Evolutionary conservation across 2,888 invertebrate species (phyloP).

Genomic region (Gymnoscelis rufifasciata): DNA sequence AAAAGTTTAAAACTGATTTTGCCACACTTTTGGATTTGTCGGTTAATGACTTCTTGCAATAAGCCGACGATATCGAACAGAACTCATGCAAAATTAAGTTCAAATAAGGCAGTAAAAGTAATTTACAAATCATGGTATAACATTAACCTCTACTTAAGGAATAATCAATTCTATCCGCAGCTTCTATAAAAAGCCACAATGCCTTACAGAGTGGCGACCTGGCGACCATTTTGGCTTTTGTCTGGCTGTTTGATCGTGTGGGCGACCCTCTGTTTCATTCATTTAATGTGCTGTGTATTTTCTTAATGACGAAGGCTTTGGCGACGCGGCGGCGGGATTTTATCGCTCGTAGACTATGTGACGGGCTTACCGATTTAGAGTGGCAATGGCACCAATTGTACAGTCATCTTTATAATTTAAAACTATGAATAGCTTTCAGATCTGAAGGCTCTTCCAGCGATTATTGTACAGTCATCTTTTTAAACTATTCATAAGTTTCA

Average conservation of each 20-base stretch:
- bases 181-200: constrained; percentile 27
- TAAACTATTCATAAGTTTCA: too few species aligned
- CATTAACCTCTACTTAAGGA: not conserved
- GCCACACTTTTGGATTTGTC: too few species aligned
- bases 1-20: too few species aligned
- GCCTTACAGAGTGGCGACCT: constrained; percentile 41
- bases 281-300: constrained; percentile 59
- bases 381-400: constrained; percentile 1
- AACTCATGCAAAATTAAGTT: too few species aligned
- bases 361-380: constrained; percentile 30
- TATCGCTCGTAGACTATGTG: constrained; percentile 37
- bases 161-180: constrained; percentile 27
- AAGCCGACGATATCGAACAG: too few species aligned
- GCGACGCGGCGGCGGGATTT: constrained; percentile 44
- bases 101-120: not conserved
- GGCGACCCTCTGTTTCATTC: constrained; percentile 67
- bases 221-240: constrained; percentile 53
- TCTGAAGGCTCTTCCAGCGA: too few species aligned
- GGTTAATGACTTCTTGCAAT: too few species aligned
- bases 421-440: too few species aligned
- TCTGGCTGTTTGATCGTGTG: constrained; percentile 59
- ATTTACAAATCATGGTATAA: not conserved
- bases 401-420: too few species aligned
- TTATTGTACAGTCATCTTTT: too few species aligned
- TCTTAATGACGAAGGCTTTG: constrained; percentile 58